Evolutionary conservation across 2,888 invertebrate genomes (phyloP), one percentile per base, ranked within the genome.

Genomic region (Eremobia ochroleuca): DNA sequence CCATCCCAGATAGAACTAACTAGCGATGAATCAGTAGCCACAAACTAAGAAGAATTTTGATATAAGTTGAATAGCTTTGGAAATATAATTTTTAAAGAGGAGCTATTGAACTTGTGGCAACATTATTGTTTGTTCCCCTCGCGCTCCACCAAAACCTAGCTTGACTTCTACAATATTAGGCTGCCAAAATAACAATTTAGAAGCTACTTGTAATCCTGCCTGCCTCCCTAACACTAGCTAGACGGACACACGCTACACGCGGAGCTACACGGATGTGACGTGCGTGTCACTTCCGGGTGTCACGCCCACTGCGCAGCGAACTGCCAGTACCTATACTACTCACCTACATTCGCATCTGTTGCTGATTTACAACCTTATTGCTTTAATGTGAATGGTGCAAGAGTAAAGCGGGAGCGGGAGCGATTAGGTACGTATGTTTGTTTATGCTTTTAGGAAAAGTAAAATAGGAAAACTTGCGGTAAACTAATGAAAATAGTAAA

Each of bases 341-440:
- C 79, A 81, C 85, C 76, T 79, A 80, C 67, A 80, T 85, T 85
- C 67, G 75, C 77, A 86, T 87, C 85, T 87, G 85, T 80, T 64
- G 70, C 67, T 85, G 79, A 83, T 76, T 76, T 79, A 82, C 66
- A 73, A 66, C 85, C 25, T 61, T 40, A 73, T 65, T 58, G 70
- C 65, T 49, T 66, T 52, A 52, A 64, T 66, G 1, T 11, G 40
- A 1, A 9, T 49, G 72, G 65, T 25, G 2, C 65, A 18, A 76
- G 62, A 0, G 5, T 64, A 4, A 40, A 69, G 76, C 46, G 34
- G 37, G 0, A 55, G 76, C 69, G 68, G 15, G 25, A 55, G 58
- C 71, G 64, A 49, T 46, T 21, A n/a, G n/a, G n/a, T n/a, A n/a
- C n/a, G n/a, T n/a, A n/a, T n/a, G n/a, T n/a, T n/a, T n/a, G n/a